Conservation (phyloP, 2,113 vertebrate species). For the Edolisoma coerulescens region DNA sequence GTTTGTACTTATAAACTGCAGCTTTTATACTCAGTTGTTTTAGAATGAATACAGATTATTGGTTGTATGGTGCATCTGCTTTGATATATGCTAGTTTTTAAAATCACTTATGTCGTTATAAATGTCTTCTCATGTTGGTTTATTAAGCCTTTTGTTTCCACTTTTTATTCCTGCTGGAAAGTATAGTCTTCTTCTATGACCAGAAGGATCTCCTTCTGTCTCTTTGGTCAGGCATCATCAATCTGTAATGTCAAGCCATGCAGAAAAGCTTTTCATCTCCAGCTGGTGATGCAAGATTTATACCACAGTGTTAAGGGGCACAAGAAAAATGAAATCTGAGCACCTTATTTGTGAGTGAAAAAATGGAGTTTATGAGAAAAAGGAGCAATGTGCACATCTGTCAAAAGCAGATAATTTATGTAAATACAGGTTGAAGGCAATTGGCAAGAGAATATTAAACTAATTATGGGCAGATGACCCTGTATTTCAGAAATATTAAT, state of each 20-base stretch:
- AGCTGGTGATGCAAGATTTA: slow-evolving; percentile 66
- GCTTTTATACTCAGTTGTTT: slow-evolving; percentile 1
- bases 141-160: slow-evolving; percentile 57
- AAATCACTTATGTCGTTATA: background rate
- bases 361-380: slow-evolving; percentile 2
- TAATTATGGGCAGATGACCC: slow-evolving; percentile 26
- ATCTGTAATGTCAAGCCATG: slow-evolving; percentile 62
- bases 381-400: background rate
- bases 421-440: background rate
- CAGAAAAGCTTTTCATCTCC: slow-evolving; percentile 59
- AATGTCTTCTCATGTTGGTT: slow-evolving; percentile 12
- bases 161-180: slow-evolving; percentile 22
- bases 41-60: background rate
- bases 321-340: slow-evolving; percentile 54
- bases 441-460: background rate
- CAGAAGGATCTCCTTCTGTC: slow-evolving; percentile 48
- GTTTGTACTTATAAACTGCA: background rate
- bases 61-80: background rate
- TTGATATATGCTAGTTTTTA: background rate
- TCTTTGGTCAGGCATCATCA: slow-evolving; percentile 59
- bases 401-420: slow-evolving; percentile 37
- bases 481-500: slow-evolving; percentile 12
- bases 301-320: slow-evolving; percentile 22
- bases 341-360: background rate
- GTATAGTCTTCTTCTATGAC: background rate